Percentiles rank a stretch among this genome's conserved stretches.
These are phyloP conservation scores for Allenopithecus nigroviridis DNA, from an alignment of 2,797 vertebrate species.

Conservation along the genomic window DNA sequence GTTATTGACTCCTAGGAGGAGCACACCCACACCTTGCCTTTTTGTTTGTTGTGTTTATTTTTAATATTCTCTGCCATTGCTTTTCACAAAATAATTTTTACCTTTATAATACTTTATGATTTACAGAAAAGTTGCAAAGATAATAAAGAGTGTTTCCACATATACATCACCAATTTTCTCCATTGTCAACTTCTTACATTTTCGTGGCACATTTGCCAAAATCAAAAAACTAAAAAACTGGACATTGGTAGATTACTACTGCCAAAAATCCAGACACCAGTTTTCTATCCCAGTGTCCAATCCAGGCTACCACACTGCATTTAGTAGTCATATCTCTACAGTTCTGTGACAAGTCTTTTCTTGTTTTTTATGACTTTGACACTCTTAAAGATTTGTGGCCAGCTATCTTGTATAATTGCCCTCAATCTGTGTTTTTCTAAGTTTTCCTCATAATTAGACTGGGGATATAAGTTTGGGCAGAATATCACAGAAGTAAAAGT, in stretches of 20 bases:
- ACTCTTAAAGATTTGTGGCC: neutral
- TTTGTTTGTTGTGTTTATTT: neutral
- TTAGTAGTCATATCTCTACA: neutral
- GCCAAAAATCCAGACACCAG: neutral
- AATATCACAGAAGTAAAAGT: neutral
- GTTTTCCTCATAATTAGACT: neutral
- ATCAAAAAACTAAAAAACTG: neutral
- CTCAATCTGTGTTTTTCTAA: neutral
- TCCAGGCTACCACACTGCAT: neutral
- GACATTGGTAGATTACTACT: neutral
- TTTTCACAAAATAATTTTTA: neutral
- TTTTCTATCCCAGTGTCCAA: neutral
- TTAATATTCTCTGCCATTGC: neutral
- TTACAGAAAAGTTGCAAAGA: neutral
- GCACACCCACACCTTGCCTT: rapidly evolving
- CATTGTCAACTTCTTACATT: neutral
- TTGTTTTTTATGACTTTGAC: neutral
- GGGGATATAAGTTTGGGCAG: neutral
- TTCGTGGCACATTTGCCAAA: neutral
- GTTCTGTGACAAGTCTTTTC: neutral
- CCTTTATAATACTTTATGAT: neutral
- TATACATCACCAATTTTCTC: neutral
- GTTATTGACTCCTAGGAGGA: neutral
- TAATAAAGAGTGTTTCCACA: neutral
- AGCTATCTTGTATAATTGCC: neutral